Conservation (phyloP, 2,113 vertebrate genomes). For the Neolamprologus kungweensis region DNA sequence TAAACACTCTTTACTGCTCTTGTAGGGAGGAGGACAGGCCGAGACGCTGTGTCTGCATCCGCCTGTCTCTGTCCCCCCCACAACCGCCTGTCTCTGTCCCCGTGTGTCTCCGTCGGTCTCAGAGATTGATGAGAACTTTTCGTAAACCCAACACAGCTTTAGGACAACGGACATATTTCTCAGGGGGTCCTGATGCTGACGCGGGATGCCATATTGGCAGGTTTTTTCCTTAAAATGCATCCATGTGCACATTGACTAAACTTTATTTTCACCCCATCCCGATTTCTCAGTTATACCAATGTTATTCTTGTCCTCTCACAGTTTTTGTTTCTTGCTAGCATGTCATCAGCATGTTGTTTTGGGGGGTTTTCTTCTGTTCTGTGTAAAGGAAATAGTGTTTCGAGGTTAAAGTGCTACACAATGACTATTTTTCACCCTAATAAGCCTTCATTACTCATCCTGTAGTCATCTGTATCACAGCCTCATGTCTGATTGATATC, state of each 20-base stretch:
- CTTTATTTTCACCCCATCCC: neutral
- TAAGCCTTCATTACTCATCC: neutral
- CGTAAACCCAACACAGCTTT: neutral
- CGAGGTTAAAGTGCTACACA: neutral
- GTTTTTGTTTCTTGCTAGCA: neutral
- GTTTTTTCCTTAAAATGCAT: neutral
- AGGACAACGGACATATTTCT: neutral
- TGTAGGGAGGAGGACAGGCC: slow-evolving; percentile 4
- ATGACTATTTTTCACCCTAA: neutral
- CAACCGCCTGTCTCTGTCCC: neutral
- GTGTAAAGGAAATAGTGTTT: neutral
- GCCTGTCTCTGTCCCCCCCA: neutral
- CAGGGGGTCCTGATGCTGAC: neutral
- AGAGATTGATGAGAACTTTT: neutral
- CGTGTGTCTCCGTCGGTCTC: neutral
- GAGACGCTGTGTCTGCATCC: slow-evolving; percentile 20
- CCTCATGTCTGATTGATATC: neutral
- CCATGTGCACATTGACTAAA: neutral
- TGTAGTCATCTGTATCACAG: neutral
- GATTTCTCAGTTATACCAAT: neutral
- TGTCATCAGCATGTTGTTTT: neutral
- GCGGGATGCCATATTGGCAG: neutral
- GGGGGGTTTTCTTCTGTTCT: fast-evolving
- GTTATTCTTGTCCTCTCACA: neutral
- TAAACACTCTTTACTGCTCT: slow-evolving; percentile 35